These are phyloP conservation scores for Labeo catla DNA, from an alignment of 2,113 vertebrate genomes.

Conservation along the genomic window DNA sequence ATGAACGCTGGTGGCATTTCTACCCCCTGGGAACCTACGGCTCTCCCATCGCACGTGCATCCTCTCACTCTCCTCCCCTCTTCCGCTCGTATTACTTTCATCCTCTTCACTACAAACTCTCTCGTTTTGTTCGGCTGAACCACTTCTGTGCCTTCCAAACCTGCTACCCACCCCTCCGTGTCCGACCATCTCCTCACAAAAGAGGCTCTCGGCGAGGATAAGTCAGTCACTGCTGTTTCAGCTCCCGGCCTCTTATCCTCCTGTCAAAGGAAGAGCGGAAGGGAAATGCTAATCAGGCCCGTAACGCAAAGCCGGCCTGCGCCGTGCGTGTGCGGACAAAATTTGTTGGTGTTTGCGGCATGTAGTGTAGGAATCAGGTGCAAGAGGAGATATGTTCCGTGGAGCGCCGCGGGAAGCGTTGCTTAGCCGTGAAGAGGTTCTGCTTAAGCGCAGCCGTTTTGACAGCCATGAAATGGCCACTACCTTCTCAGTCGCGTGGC, in stretches of 20 bases:
- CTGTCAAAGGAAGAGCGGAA: conserved; percentile 5
- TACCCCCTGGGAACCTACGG: conserved; percentile 69
- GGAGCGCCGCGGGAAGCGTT: background rate
- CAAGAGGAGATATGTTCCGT: background rate
- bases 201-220: conserved; percentile 71
- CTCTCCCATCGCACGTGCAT: conserved; percentile 41
- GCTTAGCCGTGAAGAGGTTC: background rate
- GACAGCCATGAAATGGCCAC: conserved; percentile 76
- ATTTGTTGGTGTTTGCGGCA: background rate
- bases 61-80: conserved; percentile 13
- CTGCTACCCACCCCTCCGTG: background rate
- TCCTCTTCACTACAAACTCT: conserved; percentile 31
- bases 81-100: conserved; percentile 43
- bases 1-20: conserved; percentile 69
- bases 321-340: background rate
- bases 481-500: conserved; percentile 71
- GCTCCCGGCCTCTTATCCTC: conserved; percentile 58
- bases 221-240: conserved; percentile 77
- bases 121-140: conserved; percentile 26
- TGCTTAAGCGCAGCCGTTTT: conserved; percentile 30
- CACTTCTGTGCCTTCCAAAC: conserved; percentile 38
- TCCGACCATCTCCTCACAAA: conserved; percentile 57
- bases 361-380: conserved; percentile 31
- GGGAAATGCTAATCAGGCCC: conserved; percentile 42
- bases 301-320: background rate